phyloP scores from a whole-genome alignment of 2,797 vertebrate species.

The Melanotaenia boesemani region DNA sequence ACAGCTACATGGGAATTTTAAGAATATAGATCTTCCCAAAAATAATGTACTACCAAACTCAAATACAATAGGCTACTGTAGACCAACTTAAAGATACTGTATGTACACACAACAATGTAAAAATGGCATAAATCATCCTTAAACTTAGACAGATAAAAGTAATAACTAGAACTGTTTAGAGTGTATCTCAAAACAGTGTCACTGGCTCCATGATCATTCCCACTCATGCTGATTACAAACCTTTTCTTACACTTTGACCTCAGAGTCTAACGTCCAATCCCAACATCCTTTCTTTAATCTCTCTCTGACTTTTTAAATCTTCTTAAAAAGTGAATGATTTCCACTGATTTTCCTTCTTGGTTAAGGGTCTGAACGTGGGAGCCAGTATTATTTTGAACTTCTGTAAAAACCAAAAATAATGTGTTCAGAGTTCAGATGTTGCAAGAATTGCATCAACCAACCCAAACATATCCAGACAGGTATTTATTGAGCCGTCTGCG shows the following conservation, averaged over 20 bases:
- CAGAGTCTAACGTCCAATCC: slow-evolving; percentile 20
- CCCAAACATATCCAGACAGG: slow-evolving; percentile 11
- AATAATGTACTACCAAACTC: slow-evolving; percentile 30
- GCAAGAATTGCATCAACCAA: slow-evolving; percentile 26
- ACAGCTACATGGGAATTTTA: slow-evolving; percentile 32
- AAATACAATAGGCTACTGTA: slow-evolving; percentile 27
- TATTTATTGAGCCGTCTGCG: slow-evolving; percentile 14
- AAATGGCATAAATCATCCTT: slow-evolving; percentile 33
- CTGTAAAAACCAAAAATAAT: slow-evolving; percentile 19
- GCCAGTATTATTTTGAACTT: slow-evolving; percentile 14
- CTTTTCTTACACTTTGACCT: slow-evolving; percentile 18
- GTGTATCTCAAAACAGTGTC: slow-evolving; percentile 34
- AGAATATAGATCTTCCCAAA: slow-evolving; percentile 30
- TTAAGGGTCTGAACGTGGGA: slow-evolving; percentile 6
- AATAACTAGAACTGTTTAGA: slow-evolving; percentile 47
- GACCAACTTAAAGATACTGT: slow-evolving; percentile 42
- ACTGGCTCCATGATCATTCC: slow-evolving; percentile 26
- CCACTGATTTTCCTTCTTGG: slow-evolving; percentile 23
- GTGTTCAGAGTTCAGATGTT: slow-evolving; percentile 16
- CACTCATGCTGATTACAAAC: slow-evolving; percentile 14
- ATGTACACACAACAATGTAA: slow-evolving; percentile 50
- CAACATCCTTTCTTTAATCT: not conserved
- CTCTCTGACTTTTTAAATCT: slow-evolving; percentile 2
- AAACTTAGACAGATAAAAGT: slow-evolving; percentile 47
- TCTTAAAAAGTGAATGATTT: slow-evolving; percentile 24